These are phyloP conservation scores for Diarsia mendica DNA, from an alignment of 2,888 invertebrate genomes.

Conservation along the genomic window DNA sequence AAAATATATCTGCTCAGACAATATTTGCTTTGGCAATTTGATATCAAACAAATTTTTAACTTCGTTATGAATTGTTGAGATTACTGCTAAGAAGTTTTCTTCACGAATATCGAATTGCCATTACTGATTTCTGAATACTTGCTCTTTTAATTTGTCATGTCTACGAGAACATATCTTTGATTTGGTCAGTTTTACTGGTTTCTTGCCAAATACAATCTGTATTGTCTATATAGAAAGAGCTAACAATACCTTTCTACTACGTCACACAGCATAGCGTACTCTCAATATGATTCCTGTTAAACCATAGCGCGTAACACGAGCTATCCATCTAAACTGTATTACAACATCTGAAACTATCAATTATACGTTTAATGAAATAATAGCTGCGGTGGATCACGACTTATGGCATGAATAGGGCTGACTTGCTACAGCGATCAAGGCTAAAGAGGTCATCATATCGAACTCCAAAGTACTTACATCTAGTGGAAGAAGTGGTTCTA, in stretches of 20 bases:
- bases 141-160: not conserved
- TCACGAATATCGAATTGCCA: not conserved
- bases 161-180: not conserved
- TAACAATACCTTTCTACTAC: not conserved
- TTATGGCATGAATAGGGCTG: constrained; percentile 53
- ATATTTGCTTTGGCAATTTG: not conserved
- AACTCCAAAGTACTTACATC: too few species aligned
- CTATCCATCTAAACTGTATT: constrained; percentile 84
- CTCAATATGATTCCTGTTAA: constrained; percentile 25
- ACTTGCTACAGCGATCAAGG: constrained; percentile 26
- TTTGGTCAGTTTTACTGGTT: not conserved
- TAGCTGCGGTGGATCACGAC: constrained; percentile 82
- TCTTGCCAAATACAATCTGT: not conserved
- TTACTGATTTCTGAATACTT: not conserved
- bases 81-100: too few species aligned
- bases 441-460: not conserved
- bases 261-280: constrained; percentile 25
- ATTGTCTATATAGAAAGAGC: not conserved
- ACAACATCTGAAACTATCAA: constrained; percentile 85
- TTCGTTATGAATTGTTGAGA: not conserved
- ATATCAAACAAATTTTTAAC: not conserved
- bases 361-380: constrained; percentile 87
- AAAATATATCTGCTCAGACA: not conserved
- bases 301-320: constrained; percentile 81
- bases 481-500: too few species aligned